These are phyloP conservation scores for Orestias chungarensis DNA, from an alignment of 2,797 vertebrate species.

Conservation along the genomic window DNA sequence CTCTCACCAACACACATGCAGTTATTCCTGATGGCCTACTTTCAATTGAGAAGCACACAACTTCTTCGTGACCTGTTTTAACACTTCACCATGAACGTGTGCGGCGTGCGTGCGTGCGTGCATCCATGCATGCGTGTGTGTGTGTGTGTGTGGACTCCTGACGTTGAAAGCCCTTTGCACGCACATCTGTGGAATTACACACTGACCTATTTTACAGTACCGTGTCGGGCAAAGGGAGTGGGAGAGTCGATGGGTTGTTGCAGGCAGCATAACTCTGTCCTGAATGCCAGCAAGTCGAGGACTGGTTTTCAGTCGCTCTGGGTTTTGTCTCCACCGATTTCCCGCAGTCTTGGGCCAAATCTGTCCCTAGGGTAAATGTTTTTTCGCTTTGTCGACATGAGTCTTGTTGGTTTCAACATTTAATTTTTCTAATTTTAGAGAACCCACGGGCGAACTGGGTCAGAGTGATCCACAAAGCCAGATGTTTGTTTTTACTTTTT, in stretches of 20 bases:
- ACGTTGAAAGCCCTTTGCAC: constrained; percentile 10
- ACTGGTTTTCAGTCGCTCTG: constrained; percentile 41
- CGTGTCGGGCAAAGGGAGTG: constrained; percentile 35
- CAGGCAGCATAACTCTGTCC: constrained; percentile 57
- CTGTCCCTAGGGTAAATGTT: constrained; percentile 10
- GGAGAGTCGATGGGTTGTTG: constrained; percentile 49
- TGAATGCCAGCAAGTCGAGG: constrained; percentile 47
- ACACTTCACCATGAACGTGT: constrained; percentile 30
- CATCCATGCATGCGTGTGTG: background rate
- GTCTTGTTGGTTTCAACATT: background rate
- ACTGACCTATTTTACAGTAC: constrained; percentile 66
- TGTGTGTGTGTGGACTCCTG: background rate
- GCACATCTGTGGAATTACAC: constrained; percentile 21
- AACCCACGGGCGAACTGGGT: constrained; percentile 1
- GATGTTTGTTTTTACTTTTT: no score
- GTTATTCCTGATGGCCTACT: constrained; percentile 67
- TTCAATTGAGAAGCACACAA: constrained; percentile 51
- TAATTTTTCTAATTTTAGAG: background rate
- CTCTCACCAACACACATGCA: constrained; percentile 32
- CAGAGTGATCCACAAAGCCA: background rate
- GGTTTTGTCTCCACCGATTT: constrained; percentile 30
- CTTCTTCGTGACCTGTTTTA: constrained; percentile 63
- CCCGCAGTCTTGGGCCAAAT: constrained; percentile 19
- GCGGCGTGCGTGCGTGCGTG: background rate
- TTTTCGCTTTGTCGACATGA: background rate